Evolutionary conservation across 2,888 invertebrate species (phyloP), one percentile per base, ranked within the genome.

Genomic region (Trissoscelio sp.): DNA sequence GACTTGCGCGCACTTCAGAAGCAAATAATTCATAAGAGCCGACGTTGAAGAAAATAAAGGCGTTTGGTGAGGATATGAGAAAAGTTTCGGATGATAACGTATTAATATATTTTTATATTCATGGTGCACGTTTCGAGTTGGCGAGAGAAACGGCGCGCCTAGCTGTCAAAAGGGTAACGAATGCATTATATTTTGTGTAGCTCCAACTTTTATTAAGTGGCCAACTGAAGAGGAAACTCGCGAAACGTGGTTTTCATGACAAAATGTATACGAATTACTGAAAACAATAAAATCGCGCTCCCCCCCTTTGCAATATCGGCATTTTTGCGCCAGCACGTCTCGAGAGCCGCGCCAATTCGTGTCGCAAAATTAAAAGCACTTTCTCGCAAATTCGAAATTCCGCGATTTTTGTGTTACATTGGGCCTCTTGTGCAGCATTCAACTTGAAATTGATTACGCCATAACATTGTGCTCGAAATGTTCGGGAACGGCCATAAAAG

Each of bases 101-200:
- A 81, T 81, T 72, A 81, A 81, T 77, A 72, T 60, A 81, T 81
- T 81, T 81, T 81, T 81, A 81, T 81, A 77, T 81, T 77, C 81
- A 81, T 81, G 67, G 77, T 72, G 46, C 81, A 81, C 81, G 75
- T 72, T 81, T 70, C 70, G 39, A 66, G 69, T 42, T 24, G 67
- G 51, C 46, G 70, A 66, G 57, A 60, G 60, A 57, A 80, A 75
- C 70, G 66, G 24, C 62, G 53, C 67, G 77, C 53, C 39, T 37
- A 77, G 53, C 72, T 77, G 81, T 81, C 81, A 81, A 81, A 81
- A 73, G 67, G 60, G 55, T 77, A 81, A 77, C 81, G 77, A 81
- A 81, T 77, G 75, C 77, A 81, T 81, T 77, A 81, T 81, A 81
- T 77, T 81, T 66, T 48, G 62, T 73, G 70, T 51, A 70, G 70